These are phyloP conservation scores for Drosophila koepferae DNA, from an alignment of 2,888 invertebrate species.

Conservation along the genomic window DNA sequence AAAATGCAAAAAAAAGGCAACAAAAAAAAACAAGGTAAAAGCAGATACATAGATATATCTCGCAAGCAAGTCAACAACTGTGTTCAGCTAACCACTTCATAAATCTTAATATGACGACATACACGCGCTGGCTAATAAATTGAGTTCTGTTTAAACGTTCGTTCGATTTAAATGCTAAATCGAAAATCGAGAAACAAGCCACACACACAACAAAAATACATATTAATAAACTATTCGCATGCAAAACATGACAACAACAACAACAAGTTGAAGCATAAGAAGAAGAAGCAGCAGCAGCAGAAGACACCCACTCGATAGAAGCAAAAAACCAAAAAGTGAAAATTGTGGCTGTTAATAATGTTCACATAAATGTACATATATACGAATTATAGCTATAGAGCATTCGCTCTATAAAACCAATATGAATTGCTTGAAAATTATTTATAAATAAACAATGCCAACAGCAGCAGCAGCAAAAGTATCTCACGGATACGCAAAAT, in stretches of 20 bases:
- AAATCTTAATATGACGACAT: constrained; percentile 63
- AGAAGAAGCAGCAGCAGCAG: background rate
- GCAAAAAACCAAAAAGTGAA: constrained; percentile 5
- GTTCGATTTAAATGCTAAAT: constrained; percentile 41
- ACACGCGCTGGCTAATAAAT: constrained; percentile 58
- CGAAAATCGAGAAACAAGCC: constrained; percentile 23
- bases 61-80: constrained; percentile 42
- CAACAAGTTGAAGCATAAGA: constrained; percentile 6
- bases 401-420: constrained; percentile 60
- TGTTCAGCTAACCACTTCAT: constrained; percentile 43
- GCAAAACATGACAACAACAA: constrained; percentile 25
- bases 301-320: constrained; percentile 9
- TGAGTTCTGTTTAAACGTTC: constrained; percentile 47
- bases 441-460: constrained; percentile 63
- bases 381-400: constrained; percentile 7
- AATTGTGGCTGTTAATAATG: constrained; percentile 44
- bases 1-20: background rate
- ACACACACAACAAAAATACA: constrained; percentile 7
- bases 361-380: background rate
- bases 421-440: constrained; percentile 25
- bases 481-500: constrained; percentile 60
- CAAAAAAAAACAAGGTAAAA: background rate
- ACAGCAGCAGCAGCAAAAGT: constrained; percentile 35
- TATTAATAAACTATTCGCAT: constrained; percentile 55
- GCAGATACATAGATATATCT: background rate